Evolutionary conservation across 2,888 invertebrate species (phyloP).

Genomic region (Drosophila atripex): DNA sequence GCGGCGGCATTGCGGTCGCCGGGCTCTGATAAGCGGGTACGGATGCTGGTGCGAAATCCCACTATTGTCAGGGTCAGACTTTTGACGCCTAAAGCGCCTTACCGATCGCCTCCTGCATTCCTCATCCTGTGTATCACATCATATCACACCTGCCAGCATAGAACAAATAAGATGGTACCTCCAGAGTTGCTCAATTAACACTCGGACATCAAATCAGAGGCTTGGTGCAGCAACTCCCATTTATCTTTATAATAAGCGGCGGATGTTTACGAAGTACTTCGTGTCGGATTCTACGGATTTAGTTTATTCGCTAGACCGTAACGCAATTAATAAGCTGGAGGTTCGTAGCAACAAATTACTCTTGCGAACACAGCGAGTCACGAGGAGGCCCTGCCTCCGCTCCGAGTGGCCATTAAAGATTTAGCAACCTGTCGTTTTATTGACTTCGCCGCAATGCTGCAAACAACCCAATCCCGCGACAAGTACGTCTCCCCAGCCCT

Average conservation of each 20-base stretch:
- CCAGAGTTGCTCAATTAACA: background rate
- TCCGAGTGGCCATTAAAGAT: constrained; percentile 66
- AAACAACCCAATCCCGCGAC: constrained; percentile 33
- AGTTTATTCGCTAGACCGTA: background rate
- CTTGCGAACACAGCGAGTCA: background rate
- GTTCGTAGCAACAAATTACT: constrained; percentile 46
- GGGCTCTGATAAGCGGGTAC: constrained; percentile 31
- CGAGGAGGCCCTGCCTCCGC: constrained; percentile 51
- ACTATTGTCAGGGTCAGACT: constrained; percentile 44
- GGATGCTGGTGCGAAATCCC: background rate
- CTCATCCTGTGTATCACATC: no score
- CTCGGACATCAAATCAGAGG: background rate
- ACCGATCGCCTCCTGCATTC: constrained; percentile 14
- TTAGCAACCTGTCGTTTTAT: constrained; percentile 74
- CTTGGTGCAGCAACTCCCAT: background rate
- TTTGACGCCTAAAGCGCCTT: constrained; percentile 63
- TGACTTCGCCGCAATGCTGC: constrained; percentile 76
- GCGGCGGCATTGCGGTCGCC: constrained; percentile 40
- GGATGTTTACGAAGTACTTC: background rate
- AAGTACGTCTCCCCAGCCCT: background rate
- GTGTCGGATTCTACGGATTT: background rate
- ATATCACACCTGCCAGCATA: constrained; percentile 13
- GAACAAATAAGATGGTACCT: background rate
- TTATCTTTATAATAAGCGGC: background rate
- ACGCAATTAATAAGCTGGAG: background rate